Base-by-base conservation (phyloP, 2,113 vertebrate genomes). In the Ammodytes dubius region DNA sequence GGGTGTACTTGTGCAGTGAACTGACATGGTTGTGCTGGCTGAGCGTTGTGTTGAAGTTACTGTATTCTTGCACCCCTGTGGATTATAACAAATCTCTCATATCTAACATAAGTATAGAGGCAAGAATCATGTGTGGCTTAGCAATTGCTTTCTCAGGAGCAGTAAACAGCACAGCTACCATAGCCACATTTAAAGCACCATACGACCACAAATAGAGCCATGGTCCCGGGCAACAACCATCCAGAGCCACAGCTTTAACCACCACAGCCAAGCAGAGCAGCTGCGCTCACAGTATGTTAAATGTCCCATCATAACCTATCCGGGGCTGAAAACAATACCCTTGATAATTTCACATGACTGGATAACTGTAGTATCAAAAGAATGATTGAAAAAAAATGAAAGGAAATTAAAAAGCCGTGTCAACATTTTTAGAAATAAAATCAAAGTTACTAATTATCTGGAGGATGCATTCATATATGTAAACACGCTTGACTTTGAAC, bases 401-500 rank as follows among this genome's bases (percentile, higher is more conserved):
- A 53, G 27, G 2, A 12, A 71, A 54, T 61, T 14, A 58, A 63
- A 42, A 71, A 10, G 5, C 17, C 27, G 43, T 37, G 60, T 76
- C 67, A 83, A 76, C 58, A 71, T 80, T 27, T n/a, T 77, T 71
- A 43, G 12, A 61, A 77, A 81, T 80, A 58, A 66, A 37, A 7
- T 43, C 13, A 45, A 66, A 77, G 45, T 68, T 59, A 74, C 86
- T 78, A 6, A 80, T 86, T 63, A 76, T 45, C 50, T 42, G 13
- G 54, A 81, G 12, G 45, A 10, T 58, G 70, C 47, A 53, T 52
- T 77, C 49, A 57, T 70, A 79, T 80, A 80, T 77, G 67, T 83
- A 83, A 88, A 88, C 80, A 83, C 65, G 64, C 46, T 71, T 74
- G 61, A 84, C 61, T 87, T 70, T 77, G 65, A 59, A 80, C 74